Percentiles rank a stretch among this genome's conserved stretches.
These are phyloP conservation scores for Vandiemenella viatica DNA, from an alignment of 2,888 invertebrate genomes.

Conservation along the genomic window DNA sequence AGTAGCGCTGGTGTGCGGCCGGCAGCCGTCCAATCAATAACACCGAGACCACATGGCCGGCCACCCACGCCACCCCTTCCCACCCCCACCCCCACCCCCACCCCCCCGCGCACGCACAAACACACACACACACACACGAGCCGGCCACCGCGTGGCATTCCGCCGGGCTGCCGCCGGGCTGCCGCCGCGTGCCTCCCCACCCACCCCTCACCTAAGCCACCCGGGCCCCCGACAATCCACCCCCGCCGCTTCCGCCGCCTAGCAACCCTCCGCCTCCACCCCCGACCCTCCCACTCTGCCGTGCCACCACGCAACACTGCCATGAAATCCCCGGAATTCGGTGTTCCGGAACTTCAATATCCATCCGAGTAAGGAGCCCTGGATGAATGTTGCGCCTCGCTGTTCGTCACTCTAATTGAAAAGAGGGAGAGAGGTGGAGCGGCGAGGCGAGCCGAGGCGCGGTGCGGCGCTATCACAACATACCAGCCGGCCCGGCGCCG, in stretches of 20 bases:
- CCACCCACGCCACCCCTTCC: too few relatives aligned
- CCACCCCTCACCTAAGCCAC: too few relatives aligned
- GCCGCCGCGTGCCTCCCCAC: too few relatives aligned
- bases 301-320: constrained; percentile 1
- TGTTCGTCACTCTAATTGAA: constrained; percentile 14
- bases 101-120: not conserved
- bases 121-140: too few relatives aligned
- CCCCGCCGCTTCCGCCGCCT: not conserved
- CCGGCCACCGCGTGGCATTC: too few relatives aligned
- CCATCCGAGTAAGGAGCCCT: constrained; percentile 7
- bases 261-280: too few relatives aligned
- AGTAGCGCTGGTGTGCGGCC: too few relatives aligned
- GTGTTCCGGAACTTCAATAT: constrained; percentile 15
- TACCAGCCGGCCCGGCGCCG: not conserved
- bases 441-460: too few relatives aligned
- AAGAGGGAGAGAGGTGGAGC: constrained; percentile 10
- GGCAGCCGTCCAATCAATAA: constrained; percentile 12
- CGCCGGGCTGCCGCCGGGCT: too few relatives aligned
- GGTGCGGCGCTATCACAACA: not conserved
- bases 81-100: too few relatives aligned
- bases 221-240: not conserved
- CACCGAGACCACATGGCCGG: constrained; percentile 5
- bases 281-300: not conserved
- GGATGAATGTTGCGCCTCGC: constrained; percentile 7
- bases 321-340: constrained; percentile 13